phyloP scores from a whole-genome alignment of 2,113 vertebrate genomes.

The Actenoides hombroni region DNA sequence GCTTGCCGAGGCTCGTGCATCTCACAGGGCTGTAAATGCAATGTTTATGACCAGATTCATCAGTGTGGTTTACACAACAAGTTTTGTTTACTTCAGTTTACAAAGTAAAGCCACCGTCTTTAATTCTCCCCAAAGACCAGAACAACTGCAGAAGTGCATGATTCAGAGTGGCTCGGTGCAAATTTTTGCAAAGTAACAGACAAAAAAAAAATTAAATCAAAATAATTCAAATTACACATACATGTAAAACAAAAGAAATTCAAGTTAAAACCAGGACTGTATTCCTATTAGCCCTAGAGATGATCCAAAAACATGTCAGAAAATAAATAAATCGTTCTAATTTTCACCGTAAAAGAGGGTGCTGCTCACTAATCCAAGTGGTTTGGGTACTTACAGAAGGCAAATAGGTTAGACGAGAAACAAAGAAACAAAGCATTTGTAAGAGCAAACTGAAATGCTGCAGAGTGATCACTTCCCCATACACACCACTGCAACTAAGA shows the following conservation, averaged over 20 bases:
- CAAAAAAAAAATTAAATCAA: background rate
- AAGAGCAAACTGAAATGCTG: background rate
- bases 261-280: constrained; percentile 71
- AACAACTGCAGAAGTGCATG: background rate
- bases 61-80: background rate
- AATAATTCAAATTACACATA: background rate
- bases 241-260: constrained; percentile 36
- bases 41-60: background rate
- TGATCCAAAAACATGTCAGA: background rate
- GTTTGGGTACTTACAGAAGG: background rate
- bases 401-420: background rate
- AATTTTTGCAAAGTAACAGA: constrained; percentile 53
- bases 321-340: constrained; percentile 25
- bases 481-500: background rate
- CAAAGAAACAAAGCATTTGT: background rate
- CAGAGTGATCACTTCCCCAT: background rate
- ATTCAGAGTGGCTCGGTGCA: constrained; percentile 39
- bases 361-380: background rate
- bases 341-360: background rate
- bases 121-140: background rate
- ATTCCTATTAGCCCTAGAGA: constrained; percentile 6
- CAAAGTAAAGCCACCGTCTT: constrained; percentile 20
- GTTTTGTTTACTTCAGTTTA: background rate
- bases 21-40: background rate
- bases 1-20: background rate